Percentiles rank a stretch among this genome's conserved stretches.
Conservation (phyloP, 1,140 invertebrate genomes). For the Drosophila nannoptera region DNA sequence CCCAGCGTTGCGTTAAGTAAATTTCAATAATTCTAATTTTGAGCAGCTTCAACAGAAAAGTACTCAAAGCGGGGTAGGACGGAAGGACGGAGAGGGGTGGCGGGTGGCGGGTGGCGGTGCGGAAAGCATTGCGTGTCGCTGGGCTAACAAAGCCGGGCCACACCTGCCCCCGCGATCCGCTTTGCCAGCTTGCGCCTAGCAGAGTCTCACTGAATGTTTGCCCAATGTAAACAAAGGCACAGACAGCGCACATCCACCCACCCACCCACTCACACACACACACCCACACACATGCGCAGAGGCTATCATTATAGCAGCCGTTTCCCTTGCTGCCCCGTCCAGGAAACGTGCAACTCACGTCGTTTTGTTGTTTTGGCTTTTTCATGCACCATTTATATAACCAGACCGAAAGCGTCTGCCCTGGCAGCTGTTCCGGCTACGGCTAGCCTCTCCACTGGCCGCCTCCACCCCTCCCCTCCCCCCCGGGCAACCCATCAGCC, state of each 20-base stretch:
- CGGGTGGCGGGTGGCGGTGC: neutral
- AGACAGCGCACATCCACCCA: constrained; percentile 34
- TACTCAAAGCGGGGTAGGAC: neutral
- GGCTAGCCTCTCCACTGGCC: neutral
- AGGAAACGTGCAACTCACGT: constrained; percentile 69
- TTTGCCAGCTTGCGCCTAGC: neutral
- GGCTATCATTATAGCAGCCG: constrained; percentile 16
- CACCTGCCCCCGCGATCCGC: constrained; percentile 1
- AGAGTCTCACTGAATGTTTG: constrained; percentile 51
- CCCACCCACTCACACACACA: constrained; percentile 11
- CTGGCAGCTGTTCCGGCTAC: constrained; percentile 58
- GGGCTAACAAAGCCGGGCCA: constrained; percentile 27
- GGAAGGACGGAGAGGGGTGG: neutral
- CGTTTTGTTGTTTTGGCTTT: constrained; percentile 76
- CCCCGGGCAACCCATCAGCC: constrained; percentile 7
- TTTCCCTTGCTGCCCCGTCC: neutral
- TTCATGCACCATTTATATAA: constrained; percentile 77
- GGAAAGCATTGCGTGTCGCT: constrained; percentile 7
- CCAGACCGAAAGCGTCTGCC: constrained; percentile 44
- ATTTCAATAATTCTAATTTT: constrained; percentile 75
- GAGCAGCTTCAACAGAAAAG: constrained; percentile 48
- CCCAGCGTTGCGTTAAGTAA: constrained; percentile 47
- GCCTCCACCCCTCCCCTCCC: neutral
- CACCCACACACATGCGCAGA: constrained; percentile 1
- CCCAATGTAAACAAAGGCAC: constrained; percentile 63